Base-by-base conservation (phyloP, 2,113 vertebrate genomes). In the Odontesthes bonariensis region DNA sequence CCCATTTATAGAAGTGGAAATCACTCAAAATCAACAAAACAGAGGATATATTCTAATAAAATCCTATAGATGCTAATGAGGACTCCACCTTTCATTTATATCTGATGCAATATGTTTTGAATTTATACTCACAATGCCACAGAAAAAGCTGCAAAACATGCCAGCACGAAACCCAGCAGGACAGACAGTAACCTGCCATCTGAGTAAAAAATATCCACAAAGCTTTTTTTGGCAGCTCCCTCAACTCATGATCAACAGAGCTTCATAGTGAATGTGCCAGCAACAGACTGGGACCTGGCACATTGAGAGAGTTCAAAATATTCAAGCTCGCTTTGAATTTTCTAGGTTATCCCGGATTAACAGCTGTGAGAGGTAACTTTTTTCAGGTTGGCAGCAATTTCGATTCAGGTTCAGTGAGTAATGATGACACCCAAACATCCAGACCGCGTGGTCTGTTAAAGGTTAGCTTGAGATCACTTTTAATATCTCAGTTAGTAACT, bases 91-190 rank as follows among this genome's bases (percentile, higher is more conserved):
- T 69, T 61, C 61, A 74, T 73, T 38, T 38, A 17, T 3, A 10
- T 10, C 62, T 54, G 35, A 33, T 53, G 10, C 64, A 58, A 42
- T 61, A 13, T 49, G 22, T 68, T 51, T 38, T 60, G 19, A 20
- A 76, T 64, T 75, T 52, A 20, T 23, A 42, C 17, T 52, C 65
- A 58, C 31, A 76, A 12, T 56, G 56, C 8, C 27, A 27, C 27
- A 27, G 27, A 27, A 27, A 60, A 71, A 75, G 54, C 70, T 80
- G 46, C 69, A 60, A 72, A 69, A 80, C 12, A 20, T 77, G 75
- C 59, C 82, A 77, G 69, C 58, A 72, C 71, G 77, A 56, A 74
- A 82, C 59, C 27, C 75, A 90, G 64, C 71, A 69, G 64, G 65
- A 75, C 19, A 65, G 53, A 52, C 66, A 60, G 56, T 54, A 35